Evolutionary conservation across 2,888 invertebrate genomes (phyloP), one percentile per base, ranked within the genome.

Genomic region (Hermodice carunculata): DNA sequence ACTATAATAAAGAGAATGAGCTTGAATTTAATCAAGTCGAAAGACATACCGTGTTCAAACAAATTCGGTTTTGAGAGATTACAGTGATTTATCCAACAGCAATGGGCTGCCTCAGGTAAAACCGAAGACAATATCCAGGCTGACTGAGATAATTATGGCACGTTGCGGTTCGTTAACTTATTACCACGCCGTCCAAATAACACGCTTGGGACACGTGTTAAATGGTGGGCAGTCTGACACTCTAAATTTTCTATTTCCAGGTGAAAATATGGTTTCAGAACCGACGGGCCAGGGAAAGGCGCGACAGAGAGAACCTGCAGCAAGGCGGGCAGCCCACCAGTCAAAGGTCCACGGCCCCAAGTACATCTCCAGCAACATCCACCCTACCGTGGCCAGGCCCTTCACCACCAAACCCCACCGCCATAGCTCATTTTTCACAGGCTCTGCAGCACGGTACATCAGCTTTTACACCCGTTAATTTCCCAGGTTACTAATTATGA

Each of bases 261-360:
- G 85, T 85, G n/a, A 85, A 85, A 69, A 85, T 85, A 53, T 85
- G 85, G 85, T 85, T 85, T 68, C 85, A 85, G 64, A 85, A 85
- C 68, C 73, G 85, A 44, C 70, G 85, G 31, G 85, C 85, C 3
- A 68, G 85, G 3, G 83, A 84, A 65, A 69, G 85, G 57, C 66
- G 85, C 28, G 82, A 84, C 61, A 64, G 78, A 17, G 80, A 82
- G 42, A 43, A 60, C 24, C 31, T 57, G 26, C 44, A 60, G 51
- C 51, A 49, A 19, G 51, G 51, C 11, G 51, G 51, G 28, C n/a
- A 26, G 14, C 40, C 29, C 29, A 28, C 22, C 2, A 34, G 28
- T n/a, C 42, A 24, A n/a, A 40, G 51, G n/a, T 3, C 42, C 46
- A 24, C 24, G 19, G 40, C 60, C 8, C 31, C 34, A 8, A 8